phyloP scores from a whole-genome alignment of 1,140 invertebrate species.

The Trachymyrmex cornetzi region DNA sequence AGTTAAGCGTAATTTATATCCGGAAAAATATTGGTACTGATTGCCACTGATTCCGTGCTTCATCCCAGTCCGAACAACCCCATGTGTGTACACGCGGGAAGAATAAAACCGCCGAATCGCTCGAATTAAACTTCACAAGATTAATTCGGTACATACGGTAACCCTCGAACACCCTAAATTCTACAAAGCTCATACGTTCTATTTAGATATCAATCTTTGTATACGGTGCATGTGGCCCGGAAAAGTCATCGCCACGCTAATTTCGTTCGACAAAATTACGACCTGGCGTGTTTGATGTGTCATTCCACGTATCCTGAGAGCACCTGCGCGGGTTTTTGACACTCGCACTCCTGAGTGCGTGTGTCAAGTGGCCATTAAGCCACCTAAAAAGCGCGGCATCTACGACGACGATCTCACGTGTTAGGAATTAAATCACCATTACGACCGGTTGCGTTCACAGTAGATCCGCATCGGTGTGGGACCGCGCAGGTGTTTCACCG shows the following conservation, averaged over 20 bases:
- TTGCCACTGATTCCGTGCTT: background rate
- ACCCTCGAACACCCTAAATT: conserved; percentile 56
- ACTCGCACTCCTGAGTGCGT: conserved; percentile 48
- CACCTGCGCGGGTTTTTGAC: conserved; percentile 51
- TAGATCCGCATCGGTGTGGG: conserved; percentile 83
- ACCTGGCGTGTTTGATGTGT: conserved; percentile 55
- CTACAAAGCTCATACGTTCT: conserved; percentile 60
- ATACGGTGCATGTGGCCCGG: conserved; percentile 23
- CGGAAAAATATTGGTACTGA: conserved; percentile 20
- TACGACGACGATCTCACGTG: conserved; percentile 81
- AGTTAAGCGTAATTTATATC: conserved; percentile 20
- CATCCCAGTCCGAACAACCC: background rate
- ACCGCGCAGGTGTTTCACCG: conserved; percentile 81
- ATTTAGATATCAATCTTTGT: conserved; percentile 61
- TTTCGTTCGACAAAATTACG: conserved; percentile 68
- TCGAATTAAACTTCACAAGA: conserved; percentile 48
- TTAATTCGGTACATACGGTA: conserved; percentile 49
- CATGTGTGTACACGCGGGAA: background rate
- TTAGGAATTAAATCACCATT: conserved; percentile 84
- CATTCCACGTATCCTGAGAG: conserved; percentile 41
- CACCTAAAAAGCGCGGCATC: conserved; percentile 77
- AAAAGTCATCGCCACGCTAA: conserved; percentile 67
- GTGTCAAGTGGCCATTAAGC: conserved; percentile 83
- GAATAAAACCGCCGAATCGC: conserved; percentile 18
- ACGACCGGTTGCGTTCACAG: conserved; percentile 78